Base-by-base conservation (phyloP, 2,797 vertebrate genomes). In the Erithacus rubecula region DNA sequence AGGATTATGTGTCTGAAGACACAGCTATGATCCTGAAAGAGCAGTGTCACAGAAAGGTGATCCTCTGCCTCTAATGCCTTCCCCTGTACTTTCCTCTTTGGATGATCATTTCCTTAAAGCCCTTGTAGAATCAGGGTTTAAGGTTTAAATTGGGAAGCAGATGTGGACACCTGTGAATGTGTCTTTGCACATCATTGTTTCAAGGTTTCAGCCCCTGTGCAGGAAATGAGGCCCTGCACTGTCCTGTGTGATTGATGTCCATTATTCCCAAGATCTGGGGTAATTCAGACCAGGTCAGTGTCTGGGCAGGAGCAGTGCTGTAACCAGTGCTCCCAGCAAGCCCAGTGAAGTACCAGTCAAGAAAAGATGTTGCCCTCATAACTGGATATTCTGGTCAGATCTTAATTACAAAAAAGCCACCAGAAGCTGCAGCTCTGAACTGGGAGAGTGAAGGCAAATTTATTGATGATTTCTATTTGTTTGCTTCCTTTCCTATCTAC, bases 1-100 rank as follows among this genome's bases (percentile, higher is more conserved):
- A 94, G 94, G 85, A 69, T 60, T 84, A 15, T 64, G 44, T 76
- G 63, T 74, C 83, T 94, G 94, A 94, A 93, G 91, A 82, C 1
- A 1, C 43, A 83, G 65, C 79, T 94, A 47, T 88, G 95, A 88
- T 93, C 89, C 91, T 94, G 53, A 95, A 95, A 95, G 80, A 49
- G 12, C 18, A 15, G 89, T 81, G 89, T 89, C 83, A 93, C 83
- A n/a, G 29, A 83, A 90, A 94, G 80, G 70, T 87, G 85, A 94
- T 77, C 65, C 44, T 88, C 80, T 84, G 37, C 3, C 2, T 49
- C 74, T 77, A 47, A 80, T 30, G 83, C 90, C 94, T 94, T 94
- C 89, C 83, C 93, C 95, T 82, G 83, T 49, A 91, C 72, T 88
- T 93, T 87, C 41, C 71, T 93, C 89, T 84, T 80, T 70, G 80